phyloP scores from a whole-genome alignment of 2,888 invertebrate genomes.

The Nysson spinosus region DNA sequence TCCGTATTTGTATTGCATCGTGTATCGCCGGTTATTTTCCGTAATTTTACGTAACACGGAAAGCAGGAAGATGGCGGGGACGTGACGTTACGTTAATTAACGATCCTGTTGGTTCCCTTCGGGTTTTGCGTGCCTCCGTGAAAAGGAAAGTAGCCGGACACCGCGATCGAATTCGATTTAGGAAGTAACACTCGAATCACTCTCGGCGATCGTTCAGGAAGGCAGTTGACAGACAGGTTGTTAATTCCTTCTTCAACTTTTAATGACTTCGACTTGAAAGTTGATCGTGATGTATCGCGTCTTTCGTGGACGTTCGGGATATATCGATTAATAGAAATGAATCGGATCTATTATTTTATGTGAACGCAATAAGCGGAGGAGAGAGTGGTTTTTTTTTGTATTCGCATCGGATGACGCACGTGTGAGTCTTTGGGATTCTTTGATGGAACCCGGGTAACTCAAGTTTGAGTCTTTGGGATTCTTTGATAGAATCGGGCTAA shows the following conservation, averaged over 20 bases:
- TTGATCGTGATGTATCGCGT: no score
- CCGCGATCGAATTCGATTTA: constrained; percentile 3
- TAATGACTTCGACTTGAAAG: neutral
- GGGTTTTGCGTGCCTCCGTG: neutral
- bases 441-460: no score
- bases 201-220: neutral
- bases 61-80: constrained; percentile 36
- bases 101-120: neutral
- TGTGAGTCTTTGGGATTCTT: no score
- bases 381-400: no score
- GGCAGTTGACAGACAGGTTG: neutral
- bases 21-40: constrained; percentile 12
- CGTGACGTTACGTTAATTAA: constrained; percentile 35
- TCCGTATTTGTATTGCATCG: neutral
- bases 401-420: no score
- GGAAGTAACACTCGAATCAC: neutral
- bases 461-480: no score
- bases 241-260: constrained; percentile 6
- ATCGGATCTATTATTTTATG: no score
- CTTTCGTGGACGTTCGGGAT: no score
- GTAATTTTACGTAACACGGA: constrained; percentile 38
- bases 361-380: no score
- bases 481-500: no score
- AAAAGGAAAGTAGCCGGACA: constrained; percentile 28
- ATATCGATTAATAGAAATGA: no score